Base-by-base conservation (phyloP, 2,888 invertebrate genomes). In the Sabatieria punctata region DNA sequence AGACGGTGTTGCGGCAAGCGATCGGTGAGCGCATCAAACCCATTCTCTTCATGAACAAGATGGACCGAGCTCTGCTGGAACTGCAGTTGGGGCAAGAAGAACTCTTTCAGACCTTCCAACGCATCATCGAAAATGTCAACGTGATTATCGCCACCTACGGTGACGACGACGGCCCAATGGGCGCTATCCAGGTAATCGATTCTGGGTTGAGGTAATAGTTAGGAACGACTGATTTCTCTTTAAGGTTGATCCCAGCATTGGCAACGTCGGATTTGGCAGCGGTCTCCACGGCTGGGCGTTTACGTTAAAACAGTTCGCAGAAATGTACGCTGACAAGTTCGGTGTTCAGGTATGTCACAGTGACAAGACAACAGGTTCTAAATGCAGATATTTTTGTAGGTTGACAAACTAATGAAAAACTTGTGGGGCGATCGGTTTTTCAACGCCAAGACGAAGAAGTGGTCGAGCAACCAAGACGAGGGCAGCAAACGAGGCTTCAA, bases 251-350 rank as follows among this genome's bases (percentile, higher is more conserved):
- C 95, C 97, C 58, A 84, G 86, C 72, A 85, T 84, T 73, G 97
- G 97, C 59, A 95, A 91, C 52, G 97, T 99, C 52, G 97, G 97
- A 65, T 99, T 99, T 70, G 97, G 97, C 52, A 93, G 95, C 24
- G 97, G 97, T 63, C 83, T 99, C 53, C 97, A 99, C 70, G 95
- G 97, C 54, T 99, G 97, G 97, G 97, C 95, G 43, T 99, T 97
- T 72, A 97, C 97, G 53, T 77, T 99, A 56, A 99, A 97, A 74
- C 95, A 99, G 75, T 97, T 99, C 74, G 75, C 95, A 41, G 93
- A 95, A 72, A 88, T 97, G 83, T 99, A 99, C 68, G 82, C 91
- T 27, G 85, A 85, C 67, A 97, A 95, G 73, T 99, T 99, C 78
- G 89, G 91, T 74, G 86, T 93, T 56, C 88, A 65, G 52, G 60